Conservation (phyloP, 1,140 invertebrate species). For the Penaeus vannamei region DNA sequence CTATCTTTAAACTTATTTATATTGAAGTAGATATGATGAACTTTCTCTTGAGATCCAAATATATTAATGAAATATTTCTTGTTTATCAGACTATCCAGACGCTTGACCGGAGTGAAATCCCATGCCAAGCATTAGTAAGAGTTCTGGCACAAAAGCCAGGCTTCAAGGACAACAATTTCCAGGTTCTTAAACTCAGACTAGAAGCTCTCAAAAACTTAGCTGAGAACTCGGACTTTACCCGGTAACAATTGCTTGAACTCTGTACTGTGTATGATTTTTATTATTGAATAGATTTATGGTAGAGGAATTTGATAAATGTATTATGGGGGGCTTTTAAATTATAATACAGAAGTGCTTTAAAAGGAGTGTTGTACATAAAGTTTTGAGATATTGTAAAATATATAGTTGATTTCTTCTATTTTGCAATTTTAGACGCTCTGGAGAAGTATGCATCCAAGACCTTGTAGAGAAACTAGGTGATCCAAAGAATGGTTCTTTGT, state of each 20-base stretch:
- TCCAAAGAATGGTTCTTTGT: slow-evolving; percentile 82
- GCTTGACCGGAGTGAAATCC: slow-evolving; percentile 78
- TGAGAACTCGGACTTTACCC: slow-evolving; percentile 82
- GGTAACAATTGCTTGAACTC: slow-evolving; percentile 70
- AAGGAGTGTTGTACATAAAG: neutral
- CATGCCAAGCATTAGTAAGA: slow-evolving; percentile 83
- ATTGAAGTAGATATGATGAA: too few species aligned
- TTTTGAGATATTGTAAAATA: neutral
- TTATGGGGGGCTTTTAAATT: neutral
- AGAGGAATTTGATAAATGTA: neutral
- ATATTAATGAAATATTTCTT: slow-evolving; percentile 35
- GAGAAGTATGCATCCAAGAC: slow-evolving; percentile 83
- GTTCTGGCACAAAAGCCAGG: slow-evolving; percentile 89
- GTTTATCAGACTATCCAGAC: slow-evolving; percentile 75
- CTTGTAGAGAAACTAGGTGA: slow-evolving; percentile 90
- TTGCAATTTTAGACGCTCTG: slow-evolving; percentile 76
- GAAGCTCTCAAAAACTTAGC: slow-evolving; percentile 85
- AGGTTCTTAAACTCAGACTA: slow-evolving; percentile 88
- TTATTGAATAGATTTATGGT: neutral
- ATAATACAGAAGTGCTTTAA: too few species aligned
- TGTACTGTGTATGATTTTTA: neutral
- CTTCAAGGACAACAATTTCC: slow-evolving; percentile 93
- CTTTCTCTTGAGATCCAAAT: neutral
- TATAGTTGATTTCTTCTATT: neutral
- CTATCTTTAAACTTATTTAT: too few species aligned